Evolutionary conservation across 2,888 invertebrate genomes (phyloP), one percentile per base, ranked within the genome.

Genomic region (Hemaris fuciformis): DNA sequence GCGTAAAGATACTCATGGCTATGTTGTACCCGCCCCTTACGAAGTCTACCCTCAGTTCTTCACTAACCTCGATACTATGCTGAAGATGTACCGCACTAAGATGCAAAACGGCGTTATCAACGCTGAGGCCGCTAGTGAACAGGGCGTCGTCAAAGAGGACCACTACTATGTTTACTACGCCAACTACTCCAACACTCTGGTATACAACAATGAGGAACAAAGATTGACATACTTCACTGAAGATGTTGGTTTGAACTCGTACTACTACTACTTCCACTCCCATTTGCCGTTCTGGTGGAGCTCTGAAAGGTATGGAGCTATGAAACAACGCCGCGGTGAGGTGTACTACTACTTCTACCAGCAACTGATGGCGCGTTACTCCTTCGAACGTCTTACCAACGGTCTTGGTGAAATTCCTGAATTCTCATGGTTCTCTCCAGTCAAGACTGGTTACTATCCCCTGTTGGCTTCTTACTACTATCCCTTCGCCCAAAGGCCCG

Each of bases 221-320:
- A 93, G 91, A 63, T 71, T 96, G 62, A 89, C 94, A 41, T 96
- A 96, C 85, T 95, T 95, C 85, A 95, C 94, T 34, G 95, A 96
- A 77, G 96, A 96, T 75, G 88, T 96, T 70, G 95, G 95, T 64
- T 85, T 95, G 74, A 96, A 95, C 83, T 77, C 93, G 0, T 95
- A 92, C 85, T 95, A 96, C 88, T 94, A 93, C 83, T 94, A 93
- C 83, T 93, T 94, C 87, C 94, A 95, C 74, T 77, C 92, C 65
- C 92, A 94, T 63, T 93, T 93, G 75, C 95, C 95, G 42, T 95
- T 94, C 92, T 95, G 95, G 94, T 85, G 95, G 79, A 88, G 91
- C 57, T 92, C 93, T 60, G 85, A 93, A 23, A 86, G 93, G 59
- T 91, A 89, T 63, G 87, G 85, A 66, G 61, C 86, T 43, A 67